Conservation (phyloP, 2,797 vertebrate species). For the Cyclopterus lumpus region DNA sequence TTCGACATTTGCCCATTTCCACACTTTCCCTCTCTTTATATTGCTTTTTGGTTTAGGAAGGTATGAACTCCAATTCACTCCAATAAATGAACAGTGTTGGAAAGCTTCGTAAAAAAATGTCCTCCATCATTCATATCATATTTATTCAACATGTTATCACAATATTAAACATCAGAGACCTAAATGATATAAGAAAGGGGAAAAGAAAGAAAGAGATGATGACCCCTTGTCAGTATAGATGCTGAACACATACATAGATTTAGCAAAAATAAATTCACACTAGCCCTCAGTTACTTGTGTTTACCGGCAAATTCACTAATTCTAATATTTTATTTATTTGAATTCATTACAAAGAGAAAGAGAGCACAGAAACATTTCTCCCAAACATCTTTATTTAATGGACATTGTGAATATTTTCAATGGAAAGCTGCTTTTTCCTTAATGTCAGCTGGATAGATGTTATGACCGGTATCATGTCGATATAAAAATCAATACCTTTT, state of each 20-base stretch:
- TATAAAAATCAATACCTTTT: constrained; percentile 10
- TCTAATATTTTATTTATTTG: not conserved
- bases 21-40: not conserved
- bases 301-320: not conserved
- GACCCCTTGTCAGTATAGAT: not conserved
- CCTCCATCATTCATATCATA: not conserved
- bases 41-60: not conserved
- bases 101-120: not conserved
- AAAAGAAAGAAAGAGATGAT: not conserved
- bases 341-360: not conserved
- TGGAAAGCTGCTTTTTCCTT: not conserved
- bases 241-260: not conserved
- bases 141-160: not conserved
- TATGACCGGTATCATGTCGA: not conserved
- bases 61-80: not conserved
- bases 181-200: not conserved
- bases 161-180: not conserved
- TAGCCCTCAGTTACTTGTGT: not conserved
- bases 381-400: not conserved
- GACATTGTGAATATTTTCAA: not conserved
- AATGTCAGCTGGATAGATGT: not conserved
- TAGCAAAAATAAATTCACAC: not conserved
- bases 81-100: not conserved
- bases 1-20: constrained; percentile 25
- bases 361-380: not conserved